Percentiles rank a stretch among this genome's conserved stretches.
These are phyloP conservation scores for Leptoclinus maculatus DNA, from an alignment of 2,797 vertebrate genomes.

Conservation along the genomic window DNA sequence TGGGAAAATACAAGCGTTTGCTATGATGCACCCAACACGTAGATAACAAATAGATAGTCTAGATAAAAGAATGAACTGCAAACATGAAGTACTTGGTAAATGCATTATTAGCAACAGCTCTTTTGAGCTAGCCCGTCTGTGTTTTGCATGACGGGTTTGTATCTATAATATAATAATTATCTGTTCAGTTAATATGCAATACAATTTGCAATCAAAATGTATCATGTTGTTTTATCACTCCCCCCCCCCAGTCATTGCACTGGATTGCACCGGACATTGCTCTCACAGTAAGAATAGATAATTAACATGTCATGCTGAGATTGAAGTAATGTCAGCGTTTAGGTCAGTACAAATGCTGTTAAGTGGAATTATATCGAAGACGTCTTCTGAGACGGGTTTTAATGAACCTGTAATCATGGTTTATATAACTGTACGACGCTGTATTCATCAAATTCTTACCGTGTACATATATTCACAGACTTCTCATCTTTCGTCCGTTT, in stretches of 20 bases:
- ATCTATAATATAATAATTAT: no score
- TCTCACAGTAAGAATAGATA: conserved; percentile 15
- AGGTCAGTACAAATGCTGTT: background rate
- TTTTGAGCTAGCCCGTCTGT: background rate
- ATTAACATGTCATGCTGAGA: conserved; percentile 25
- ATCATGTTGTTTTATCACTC: background rate
- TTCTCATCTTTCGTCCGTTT: no score
- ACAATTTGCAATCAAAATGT: background rate
- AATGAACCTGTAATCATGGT: background rate
- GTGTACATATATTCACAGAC: background rate
- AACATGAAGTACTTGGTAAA: background rate
- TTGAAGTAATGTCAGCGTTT: conserved; percentile 9
- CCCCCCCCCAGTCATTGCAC: background rate
- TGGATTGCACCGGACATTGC: background rate
- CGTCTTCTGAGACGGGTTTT: background rate
- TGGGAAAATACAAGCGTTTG: no score
- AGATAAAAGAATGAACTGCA: background rate
- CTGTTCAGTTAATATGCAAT: background rate
- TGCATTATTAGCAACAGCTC: background rate
- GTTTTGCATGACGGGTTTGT: background rate
- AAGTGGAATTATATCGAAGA: background rate
- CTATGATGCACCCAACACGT: no score
- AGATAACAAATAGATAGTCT: background rate
- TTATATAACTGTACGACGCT: background rate
- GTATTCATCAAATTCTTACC: no score